A percentile compares a stretch with the other conserved stretches of the same genome.
These are phyloP conservation scores for Sebastes ruberrimus DNA, from an alignment of 2,797 vertebrate species.

Conservation along the genomic window DNA sequence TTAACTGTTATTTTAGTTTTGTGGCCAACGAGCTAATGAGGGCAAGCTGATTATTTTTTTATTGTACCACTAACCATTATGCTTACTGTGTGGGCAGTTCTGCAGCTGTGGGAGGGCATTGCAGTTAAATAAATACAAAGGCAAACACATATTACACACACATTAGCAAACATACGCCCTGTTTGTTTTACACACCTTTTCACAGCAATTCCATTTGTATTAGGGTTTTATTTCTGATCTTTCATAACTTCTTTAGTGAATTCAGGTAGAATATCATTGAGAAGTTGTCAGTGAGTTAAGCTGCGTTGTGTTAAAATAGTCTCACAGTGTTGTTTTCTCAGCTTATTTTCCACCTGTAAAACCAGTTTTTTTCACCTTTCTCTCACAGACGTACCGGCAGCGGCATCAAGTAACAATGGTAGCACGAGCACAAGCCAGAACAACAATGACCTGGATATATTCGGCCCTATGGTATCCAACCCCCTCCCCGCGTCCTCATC, in stretches of 20 bases:
- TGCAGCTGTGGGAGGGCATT: constrained; percentile 1
- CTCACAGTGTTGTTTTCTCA: background rate
- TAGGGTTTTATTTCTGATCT: background rate
- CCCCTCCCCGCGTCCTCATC: constrained; percentile 88
- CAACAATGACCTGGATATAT: constrained; percentile 96
- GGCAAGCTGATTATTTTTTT: constrained; percentile 33
- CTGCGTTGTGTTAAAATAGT: background rate
- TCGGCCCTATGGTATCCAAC: constrained; percentile 99
- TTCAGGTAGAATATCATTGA: background rate
- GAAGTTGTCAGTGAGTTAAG: background rate
- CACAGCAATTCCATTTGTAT: background rate
- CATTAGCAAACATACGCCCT: background rate
- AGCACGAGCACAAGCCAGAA: constrained; percentile 83
- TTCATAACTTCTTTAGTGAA: background rate
- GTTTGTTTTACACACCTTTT: constrained; percentile 6
- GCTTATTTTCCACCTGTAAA: constrained; percentile 22
- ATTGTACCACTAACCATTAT: background rate
- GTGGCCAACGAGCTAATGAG: constrained; percentile 11
- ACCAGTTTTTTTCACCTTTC: constrained; percentile 35
- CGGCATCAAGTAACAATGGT: constrained; percentile 84
- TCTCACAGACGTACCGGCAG: constrained; percentile 86
- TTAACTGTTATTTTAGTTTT: constrained; percentile 41
- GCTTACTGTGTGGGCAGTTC: constrained; percentile 1
- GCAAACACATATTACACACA: background rate
- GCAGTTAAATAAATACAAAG: constrained; percentile 12